Percentiles rank a stretch among this genome's conserved stretches.
Conservation (phyloP, 2,888 invertebrate genomes). For the Orthonevra nobilis region DNA sequence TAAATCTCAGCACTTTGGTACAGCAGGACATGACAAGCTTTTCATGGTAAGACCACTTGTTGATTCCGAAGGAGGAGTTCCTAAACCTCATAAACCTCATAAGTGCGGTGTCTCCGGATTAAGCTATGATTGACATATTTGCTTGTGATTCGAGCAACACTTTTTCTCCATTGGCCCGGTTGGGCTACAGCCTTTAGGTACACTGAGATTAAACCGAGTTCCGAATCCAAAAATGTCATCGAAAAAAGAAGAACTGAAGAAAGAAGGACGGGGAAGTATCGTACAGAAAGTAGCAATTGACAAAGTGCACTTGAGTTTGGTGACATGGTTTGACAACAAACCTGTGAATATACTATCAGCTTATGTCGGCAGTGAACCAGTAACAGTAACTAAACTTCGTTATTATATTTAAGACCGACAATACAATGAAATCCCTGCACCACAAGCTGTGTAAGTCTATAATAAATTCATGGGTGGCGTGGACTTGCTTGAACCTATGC, state of each 20-base stretch:
- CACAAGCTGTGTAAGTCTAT: conserved; percentile 37
- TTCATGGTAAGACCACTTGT: conserved; percentile 29
- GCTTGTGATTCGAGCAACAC: conserved; percentile 3
- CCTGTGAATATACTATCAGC: conserved; percentile 50
- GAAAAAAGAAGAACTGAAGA: conserved; percentile 63
- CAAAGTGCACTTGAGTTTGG: conserved; percentile 46
- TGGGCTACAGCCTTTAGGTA: conserved; percentile 21
- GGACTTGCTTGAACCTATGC: conserved; percentile 41
- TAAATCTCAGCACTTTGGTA: conserved; percentile 18
- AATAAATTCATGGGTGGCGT: conserved; percentile 47
- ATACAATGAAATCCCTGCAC: conserved; percentile 35
- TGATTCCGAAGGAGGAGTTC: conserved; percentile 34
- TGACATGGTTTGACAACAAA: conserved; percentile 63
- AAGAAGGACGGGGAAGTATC: conserved; percentile 36
- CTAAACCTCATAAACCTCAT: background rate
- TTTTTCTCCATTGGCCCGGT: background rate
- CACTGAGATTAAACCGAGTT: conserved; percentile 37
- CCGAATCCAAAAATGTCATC: conserved; percentile 42
- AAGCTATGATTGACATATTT: background rate
- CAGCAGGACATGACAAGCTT: conserved; percentile 29
- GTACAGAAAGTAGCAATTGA: conserved; percentile 53
- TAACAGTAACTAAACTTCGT: conserved; percentile 27
- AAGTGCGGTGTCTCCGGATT: too few relatives aligned
- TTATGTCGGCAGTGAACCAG: conserved; percentile 51
- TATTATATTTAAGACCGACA: conserved; percentile 45